Percentiles rank a stretch among this genome's conserved stretches.
phyloP scores from a whole-genome alignment of 1,140 invertebrate species.

The Hesperophylax magnus region DNA sequence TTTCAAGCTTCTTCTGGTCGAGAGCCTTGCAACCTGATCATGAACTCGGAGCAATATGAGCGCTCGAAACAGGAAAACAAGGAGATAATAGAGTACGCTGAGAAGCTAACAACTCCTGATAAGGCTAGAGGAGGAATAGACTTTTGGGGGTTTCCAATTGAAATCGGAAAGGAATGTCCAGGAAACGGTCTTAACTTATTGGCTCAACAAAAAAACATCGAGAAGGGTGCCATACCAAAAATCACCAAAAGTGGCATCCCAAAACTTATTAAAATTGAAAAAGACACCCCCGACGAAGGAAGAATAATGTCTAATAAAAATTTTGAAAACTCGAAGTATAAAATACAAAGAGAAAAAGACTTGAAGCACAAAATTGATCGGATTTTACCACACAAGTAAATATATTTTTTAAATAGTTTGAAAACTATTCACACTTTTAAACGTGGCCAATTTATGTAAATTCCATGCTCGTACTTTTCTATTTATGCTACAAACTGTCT shows the following conservation, averaged over 20 bases:
- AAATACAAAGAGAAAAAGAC: constrained; percentile 37
- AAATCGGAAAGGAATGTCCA: constrained; percentile 33
- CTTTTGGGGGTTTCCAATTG: constrained; percentile 57
- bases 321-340: constrained; percentile 37
- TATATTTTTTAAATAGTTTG: too few species aligned
- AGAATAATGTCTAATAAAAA: background rate
- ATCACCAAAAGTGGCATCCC: constrained; percentile 58
- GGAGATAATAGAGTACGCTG: constrained; percentile 57
- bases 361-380: constrained; percentile 42
- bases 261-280: constrained; percentile 58
- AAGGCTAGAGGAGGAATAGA: constrained; percentile 52
- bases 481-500: too few species aligned
- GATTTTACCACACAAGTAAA: constrained; percentile 41
- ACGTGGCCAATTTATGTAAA: too few species aligned
- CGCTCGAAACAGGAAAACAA: constrained; percentile 57
- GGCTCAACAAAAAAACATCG: constrained; percentile 32
- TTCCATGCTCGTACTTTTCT: too few species aligned
- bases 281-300: constrained; percentile 36
- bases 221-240: constrained; percentile 49
- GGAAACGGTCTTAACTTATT: constrained; percentile 46
- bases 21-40: constrained; percentile 50
- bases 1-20: constrained; percentile 46
- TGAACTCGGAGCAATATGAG: constrained; percentile 60
- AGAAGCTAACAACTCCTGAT: background rate
- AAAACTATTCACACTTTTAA: too few species aligned